phyloP scores from a whole-genome alignment of 2,888 invertebrate genomes.

The Drosophila antonietae region DNA sequence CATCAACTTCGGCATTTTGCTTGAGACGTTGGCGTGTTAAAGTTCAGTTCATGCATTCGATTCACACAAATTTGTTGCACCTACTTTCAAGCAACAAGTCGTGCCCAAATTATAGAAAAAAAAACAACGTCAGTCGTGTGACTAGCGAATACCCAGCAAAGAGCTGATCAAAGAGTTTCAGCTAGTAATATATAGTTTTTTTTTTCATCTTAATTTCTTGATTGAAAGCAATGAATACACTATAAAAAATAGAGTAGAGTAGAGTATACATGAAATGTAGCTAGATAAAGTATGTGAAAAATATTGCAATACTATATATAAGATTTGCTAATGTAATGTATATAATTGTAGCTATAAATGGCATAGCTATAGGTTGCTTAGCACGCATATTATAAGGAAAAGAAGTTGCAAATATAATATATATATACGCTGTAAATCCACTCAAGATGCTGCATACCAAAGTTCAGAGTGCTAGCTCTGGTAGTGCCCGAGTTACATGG shows the following conservation, averaged over 20 bases:
- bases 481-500: slow-evolving; percentile 1
- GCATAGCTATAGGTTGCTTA: background rate
- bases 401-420: background rate
- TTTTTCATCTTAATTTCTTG: background rate
- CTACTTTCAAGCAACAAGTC: slow-evolving; percentile 26
- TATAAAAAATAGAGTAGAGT: background rate
- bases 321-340: background rate
- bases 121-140: background rate
- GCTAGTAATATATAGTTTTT: background rate
- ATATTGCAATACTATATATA: background rate
- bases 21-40: slow-evolving; percentile 62
- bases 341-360: background rate
- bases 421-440: background rate
- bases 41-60: slow-evolving; percentile 67
- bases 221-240: background rate
- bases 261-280: background rate
- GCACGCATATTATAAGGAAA: too few species aligned
- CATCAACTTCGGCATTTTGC: slow-evolving; percentile 71
- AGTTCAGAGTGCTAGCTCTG: background rate
- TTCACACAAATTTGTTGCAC: slow-evolving; percentile 42
- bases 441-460: background rate
- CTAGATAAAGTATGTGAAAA: background rate
- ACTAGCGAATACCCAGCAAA: slow-evolving; percentile 25
- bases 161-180: background rate
- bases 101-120: slow-evolving; percentile 12